Evolutionary conservation across 2,888 invertebrate genomes (phyloP).

Genomic region (Drosophila mimetica): DNA sequence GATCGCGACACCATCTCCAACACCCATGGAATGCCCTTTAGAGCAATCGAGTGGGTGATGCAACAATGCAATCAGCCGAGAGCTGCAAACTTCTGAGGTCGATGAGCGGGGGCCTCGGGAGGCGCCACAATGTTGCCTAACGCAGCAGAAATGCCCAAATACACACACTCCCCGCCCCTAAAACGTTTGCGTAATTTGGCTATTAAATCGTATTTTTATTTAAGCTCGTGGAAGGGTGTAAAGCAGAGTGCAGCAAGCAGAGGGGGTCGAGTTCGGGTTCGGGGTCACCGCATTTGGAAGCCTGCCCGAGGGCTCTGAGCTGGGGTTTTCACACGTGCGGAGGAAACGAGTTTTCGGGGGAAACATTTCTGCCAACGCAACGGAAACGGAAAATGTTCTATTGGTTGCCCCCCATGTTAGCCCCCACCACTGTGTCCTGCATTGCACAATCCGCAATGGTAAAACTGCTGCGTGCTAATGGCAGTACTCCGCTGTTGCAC

Average conservation of each 20-base stretch:
- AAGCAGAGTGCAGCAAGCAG: neutral
- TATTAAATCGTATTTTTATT: conserved; percentile 76
- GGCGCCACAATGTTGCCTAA: conserved; percentile 67
- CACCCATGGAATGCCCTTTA: neutral
- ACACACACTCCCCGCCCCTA: conserved; percentile 2
- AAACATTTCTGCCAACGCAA: conserved; percentile 65
- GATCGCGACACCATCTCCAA: conserved; percentile 20
- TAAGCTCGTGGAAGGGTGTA: conserved; percentile 24
- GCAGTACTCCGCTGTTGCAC: conserved; percentile 1
- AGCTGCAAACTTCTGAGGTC: conserved; percentile 33
- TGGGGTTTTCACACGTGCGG: conserved; percentile 40
- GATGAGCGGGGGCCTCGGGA: conserved; percentile 32
- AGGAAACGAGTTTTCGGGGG: conserved; percentile 51
- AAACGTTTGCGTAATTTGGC: conserved; percentile 71
- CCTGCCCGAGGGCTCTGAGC: conserved; percentile 1
- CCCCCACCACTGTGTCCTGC: conserved; percentile 2
- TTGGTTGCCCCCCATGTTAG: conserved; percentile 63
- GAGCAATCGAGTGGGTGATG: conserved; percentile 14
- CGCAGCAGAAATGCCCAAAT: conserved; percentile 70
- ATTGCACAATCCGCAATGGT: conserved; percentile 44
- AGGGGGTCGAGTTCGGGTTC: neutral
- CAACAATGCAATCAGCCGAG: conserved; percentile 65
- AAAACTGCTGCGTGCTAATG: conserved; percentile 12
- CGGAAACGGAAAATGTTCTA: conserved; percentile 77
- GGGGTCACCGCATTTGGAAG: conserved; percentile 30